Evolutionary conservation across 2,888 invertebrate genomes (phyloP), one percentile per base, ranked within the genome.

Genomic region (Cryptocheilus praepositus): DNA sequence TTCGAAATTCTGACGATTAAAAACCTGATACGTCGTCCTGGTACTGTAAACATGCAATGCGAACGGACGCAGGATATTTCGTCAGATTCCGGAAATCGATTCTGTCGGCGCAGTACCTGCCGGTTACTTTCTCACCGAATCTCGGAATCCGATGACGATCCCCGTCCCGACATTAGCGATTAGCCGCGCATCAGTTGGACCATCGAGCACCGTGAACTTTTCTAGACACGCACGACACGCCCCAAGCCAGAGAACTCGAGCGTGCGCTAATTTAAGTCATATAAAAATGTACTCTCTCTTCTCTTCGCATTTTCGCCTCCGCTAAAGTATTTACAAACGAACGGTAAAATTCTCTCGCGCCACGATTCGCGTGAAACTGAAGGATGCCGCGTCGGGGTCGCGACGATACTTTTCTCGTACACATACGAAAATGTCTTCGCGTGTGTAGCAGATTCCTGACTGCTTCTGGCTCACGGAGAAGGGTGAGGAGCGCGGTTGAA

Each of bases 291-390:
- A 58, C 63, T 66, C 56, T 61, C 22, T 16, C 15, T 28, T 54
- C 8, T 4, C 25, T 18, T 52, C 21, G 13, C 51, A 28, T 22
- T 60, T 60, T 59, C 56, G 22, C 45, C 63, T 43, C 43, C 63
- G 56, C 53, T 67, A 60, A 60, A 63, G 25, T 71, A 71, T 70
- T 46, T 70, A 71, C 70, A 71, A 70, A 70, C 63, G 53, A 71
- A 70, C 60, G 63, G 56, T 58, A 64, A 22, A 68, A 51, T 69
- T 58, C 52, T 44, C 49, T 55, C 61, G 25, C 52, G 56, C 16
- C 36, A 53, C 28, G 21, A 43, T 49, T 13, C 21, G 21, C 18
- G 15, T 21, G 15, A 52, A 55, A 36, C 18, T 44, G 43, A 28
- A 54, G n/a, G 45, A 51, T 11, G 16, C 25, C 25, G 25, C 25